Evolutionary conservation across 92 coral and sea anemone species (phyloP).

Genomic region (Porites cylindrica): DNA sequence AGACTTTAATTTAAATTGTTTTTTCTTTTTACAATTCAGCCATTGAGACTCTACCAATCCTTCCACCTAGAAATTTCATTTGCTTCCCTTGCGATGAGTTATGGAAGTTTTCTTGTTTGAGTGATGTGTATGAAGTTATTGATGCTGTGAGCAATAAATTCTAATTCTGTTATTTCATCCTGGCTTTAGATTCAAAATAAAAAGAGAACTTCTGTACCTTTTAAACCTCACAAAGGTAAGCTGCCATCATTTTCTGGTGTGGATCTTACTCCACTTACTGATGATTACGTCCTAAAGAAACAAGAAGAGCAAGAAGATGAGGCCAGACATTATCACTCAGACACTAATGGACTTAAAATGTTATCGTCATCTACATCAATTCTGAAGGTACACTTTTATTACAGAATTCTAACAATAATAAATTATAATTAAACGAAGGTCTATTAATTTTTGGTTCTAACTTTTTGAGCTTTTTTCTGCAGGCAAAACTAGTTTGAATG

Average conservation of each 20-base stretch:
- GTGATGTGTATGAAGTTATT: no score
- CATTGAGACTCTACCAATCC: no score
- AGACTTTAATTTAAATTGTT: no score
- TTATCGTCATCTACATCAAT: slow-evolving; percentile 84
- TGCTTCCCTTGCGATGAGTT: no score
- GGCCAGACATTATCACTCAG: slow-evolving; percentile 22
- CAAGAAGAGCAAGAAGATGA: slow-evolving; percentile 23
- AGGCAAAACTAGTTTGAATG: no score
- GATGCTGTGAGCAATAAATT: not conserved
- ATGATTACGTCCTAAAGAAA: slow-evolving; percentile 51
- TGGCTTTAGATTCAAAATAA: slow-evolving; percentile 17
- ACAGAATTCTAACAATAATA: no score
- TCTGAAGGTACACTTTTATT: slow-evolving; percentile 65
- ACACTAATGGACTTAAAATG: slow-evolving; percentile 77
- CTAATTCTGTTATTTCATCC: not conserved
- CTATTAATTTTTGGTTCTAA: no score
- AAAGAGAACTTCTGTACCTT: slow-evolving; percentile 53
- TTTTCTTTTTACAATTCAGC: no score
- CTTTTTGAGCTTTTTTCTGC: no score
- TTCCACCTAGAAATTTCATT: no score
- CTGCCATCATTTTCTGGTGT: slow-evolving; percentile 86
- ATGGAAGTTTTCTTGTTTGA: no score
- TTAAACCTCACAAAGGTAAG: slow-evolving; percentile 79
- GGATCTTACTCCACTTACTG: slow-evolving; percentile 84
- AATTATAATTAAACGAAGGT: no score